Percentiles rank a stretch among this genome's conserved stretches.
Conservation (phyloP, 2,888 invertebrate species). For the Ferdinandea cuprea region DNA sequence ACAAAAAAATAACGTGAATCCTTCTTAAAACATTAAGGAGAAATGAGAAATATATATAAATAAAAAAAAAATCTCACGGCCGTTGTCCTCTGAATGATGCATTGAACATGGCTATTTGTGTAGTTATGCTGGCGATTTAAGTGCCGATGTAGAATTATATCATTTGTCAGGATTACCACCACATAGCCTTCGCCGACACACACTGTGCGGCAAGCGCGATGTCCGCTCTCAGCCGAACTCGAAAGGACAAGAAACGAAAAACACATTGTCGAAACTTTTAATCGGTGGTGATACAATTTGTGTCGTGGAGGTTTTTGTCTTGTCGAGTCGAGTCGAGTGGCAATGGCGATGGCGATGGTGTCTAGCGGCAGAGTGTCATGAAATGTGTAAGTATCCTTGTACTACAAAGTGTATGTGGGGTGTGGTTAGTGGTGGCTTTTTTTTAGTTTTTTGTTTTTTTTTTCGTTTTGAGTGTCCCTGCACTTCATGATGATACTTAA, state of each 20-base stretch:
- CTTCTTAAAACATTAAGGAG: slow-evolving; percentile 11
- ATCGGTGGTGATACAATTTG: slow-evolving; percentile 69
- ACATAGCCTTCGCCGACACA: too few relatives aligned
- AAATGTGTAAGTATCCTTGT: slow-evolving; percentile 8
- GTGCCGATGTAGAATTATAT: slow-evolving; percentile 72
- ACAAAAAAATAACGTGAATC: slow-evolving; percentile 13
- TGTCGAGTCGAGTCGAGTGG: slow-evolving; percentile 33
- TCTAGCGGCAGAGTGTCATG: slow-evolving; percentile 24
- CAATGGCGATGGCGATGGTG: slow-evolving; percentile 11
- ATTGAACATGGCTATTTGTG: slow-evolving; percentile 66
- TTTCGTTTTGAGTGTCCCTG: background rate
- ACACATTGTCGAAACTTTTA: slow-evolving; percentile 68
- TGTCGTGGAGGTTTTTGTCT: slow-evolving; percentile 36
- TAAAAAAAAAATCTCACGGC: slow-evolving; percentile 39
- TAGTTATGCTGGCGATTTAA: slow-evolving; percentile 64
- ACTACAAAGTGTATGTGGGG: background rate
- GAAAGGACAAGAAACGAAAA: slow-evolving; percentile 49
- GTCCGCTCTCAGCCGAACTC: slow-evolving; percentile 15
- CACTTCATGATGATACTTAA: slow-evolving; percentile 17
- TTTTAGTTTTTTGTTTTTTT: background rate
- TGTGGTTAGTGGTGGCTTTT: background rate
- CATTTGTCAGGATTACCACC: slow-evolving; percentile 69
- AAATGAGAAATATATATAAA: background rate
- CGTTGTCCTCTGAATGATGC: slow-evolving; percentile 63
- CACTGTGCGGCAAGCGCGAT: too few relatives aligned